These are phyloP conservation scores for Caenorhabditis angaria DNA, from an alignment of 2,888 invertebrate genomes.

Conservation along the genomic window DNA sequence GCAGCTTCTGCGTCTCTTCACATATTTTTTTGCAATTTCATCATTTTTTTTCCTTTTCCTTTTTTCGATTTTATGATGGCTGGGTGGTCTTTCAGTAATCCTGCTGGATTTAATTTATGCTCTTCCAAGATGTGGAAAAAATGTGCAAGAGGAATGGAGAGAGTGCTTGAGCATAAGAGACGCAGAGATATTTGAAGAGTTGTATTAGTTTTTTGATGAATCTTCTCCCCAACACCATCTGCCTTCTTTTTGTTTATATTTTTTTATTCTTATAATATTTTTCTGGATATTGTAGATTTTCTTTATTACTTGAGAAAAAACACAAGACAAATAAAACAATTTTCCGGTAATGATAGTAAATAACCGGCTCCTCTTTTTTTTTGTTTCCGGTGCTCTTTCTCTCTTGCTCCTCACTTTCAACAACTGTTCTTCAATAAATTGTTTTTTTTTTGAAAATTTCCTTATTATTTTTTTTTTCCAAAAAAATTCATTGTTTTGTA, in stretches of 20 bases:
- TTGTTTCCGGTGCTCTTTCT: not conserved
- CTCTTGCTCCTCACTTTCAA: not conserved
- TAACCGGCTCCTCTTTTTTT: not conserved
- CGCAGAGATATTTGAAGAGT: not conserved
- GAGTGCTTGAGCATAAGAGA: not conserved
- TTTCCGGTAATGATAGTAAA: not conserved
- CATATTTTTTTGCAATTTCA: constrained; percentile 1
- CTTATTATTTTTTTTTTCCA: not conserved
- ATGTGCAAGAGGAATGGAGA: too few relatives aligned
- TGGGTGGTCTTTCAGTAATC: constrained; percentile 10
- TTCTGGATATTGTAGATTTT: not conserved
- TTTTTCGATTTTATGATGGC: too few relatives aligned
- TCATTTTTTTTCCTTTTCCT: constrained; percentile 3
- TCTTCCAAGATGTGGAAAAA: too few relatives aligned
- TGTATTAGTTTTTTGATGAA: constrained; percentile 3
- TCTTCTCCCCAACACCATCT: not conserved
- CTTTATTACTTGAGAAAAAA: not conserved
- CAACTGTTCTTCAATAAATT: not conserved
- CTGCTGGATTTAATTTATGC: constrained; percentile 7
- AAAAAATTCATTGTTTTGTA: too few relatives aligned
- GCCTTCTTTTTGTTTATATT: constrained; percentile 1
- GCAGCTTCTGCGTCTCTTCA: not conserved
- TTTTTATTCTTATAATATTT: not conserved
- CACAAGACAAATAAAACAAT: not conserved
- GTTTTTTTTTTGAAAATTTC: not conserved